Base-by-base conservation (phyloP, 2,888 invertebrate species). In the Endotricha flammealis region DNA sequence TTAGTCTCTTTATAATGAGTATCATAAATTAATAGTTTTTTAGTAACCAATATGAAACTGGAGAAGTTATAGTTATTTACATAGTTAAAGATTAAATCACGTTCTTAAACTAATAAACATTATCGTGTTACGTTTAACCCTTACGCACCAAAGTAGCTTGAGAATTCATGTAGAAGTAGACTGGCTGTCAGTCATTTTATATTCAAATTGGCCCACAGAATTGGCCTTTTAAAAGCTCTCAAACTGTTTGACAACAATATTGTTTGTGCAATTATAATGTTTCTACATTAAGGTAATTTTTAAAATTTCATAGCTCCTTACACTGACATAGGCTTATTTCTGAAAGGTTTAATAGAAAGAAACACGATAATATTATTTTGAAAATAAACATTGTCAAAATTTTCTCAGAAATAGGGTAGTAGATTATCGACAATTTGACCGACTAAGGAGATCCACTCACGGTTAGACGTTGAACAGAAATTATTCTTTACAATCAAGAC, bases 401-500 rank as follows among this genome's bases (percentile, higher is more conserved):
- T 16, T 32, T 24, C 25, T 36, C n/a, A 4, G 24, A 14, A 25
- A 14, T 8, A 25, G 16, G 32, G 32, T 25, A 32, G 32, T 32
- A 27, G 33, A 32, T 16, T 38, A 34, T 24, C 25, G 31, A 44
- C 29, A 41, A 37, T 30, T 16, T 22, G 5, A 28, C 12, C 9
- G 29, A 30, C 25, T 38, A 41, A 42, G 36, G 38, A 29, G 28
- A 20, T 11, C 41, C 36, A 44, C 35, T 36, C 30, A 32, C 28
- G 23, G 32, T 27, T 9, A 17, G 20, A 12, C 29, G 17, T 30
- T 13, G 11, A n/a, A n/a, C n/a, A 8, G 17, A 31, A 22, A 47
- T 53, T 69, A 62, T 47, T 48, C 32, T 43, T 70, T 60, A 59
- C 92, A 92, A 43, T 90, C 88, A 1, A 78, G 71, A 24, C 94